Base-by-base conservation (phyloP, 2,113 vertebrate species). In the Dinomys branickii region DNA sequence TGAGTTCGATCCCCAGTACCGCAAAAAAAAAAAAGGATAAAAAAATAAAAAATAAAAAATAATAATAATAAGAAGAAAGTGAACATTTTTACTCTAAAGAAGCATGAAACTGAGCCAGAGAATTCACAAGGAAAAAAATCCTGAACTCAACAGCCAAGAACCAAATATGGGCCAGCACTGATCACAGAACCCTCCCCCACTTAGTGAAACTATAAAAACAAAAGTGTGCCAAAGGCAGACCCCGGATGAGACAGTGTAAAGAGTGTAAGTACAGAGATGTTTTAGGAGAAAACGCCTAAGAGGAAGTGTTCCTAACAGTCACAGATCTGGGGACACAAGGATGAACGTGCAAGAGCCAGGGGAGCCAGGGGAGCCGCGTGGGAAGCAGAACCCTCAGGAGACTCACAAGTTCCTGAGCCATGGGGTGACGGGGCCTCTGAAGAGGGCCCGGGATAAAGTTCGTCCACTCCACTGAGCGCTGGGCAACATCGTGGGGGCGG, bases 171-270 rank as follows among this genome's bases (percentile, higher is more conserved):
- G 61, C 47, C 54, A 73, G 22, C 47, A 77, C 30, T 77, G n/a
- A 85, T 90, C 58, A 92, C 17, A 94, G 56, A 82, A 89, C 83
- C 92, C 10, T 59, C 47, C 59, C 86, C 30, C 58, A 89, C 24
- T 84, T 77, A 71, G 14, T 19, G 91, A 88, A 78, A 82, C 77
- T 63, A 67, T 65, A 33, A 54, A 41, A 87, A 73, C 22, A 67
- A 11, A 33, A 88, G 22, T 5, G 61, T n/a, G 1, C 41, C 41
- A 58, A 63, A 92, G 38, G 30, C 80, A 92, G n/a, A 7, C 65
- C 67, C 6, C 84, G 22, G 75, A 83, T 47, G 17, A 78, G 30
- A 54, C 61, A 52, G 56, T 22, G 89, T 75, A 58, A 85, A 65
- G 38, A 87, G 28, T 91, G 10, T 14, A 58, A 17, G 58, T 24